Evolutionary conservation across 2,888 invertebrate species (phyloP).

Genomic region (Apoderus coryli): DNA sequence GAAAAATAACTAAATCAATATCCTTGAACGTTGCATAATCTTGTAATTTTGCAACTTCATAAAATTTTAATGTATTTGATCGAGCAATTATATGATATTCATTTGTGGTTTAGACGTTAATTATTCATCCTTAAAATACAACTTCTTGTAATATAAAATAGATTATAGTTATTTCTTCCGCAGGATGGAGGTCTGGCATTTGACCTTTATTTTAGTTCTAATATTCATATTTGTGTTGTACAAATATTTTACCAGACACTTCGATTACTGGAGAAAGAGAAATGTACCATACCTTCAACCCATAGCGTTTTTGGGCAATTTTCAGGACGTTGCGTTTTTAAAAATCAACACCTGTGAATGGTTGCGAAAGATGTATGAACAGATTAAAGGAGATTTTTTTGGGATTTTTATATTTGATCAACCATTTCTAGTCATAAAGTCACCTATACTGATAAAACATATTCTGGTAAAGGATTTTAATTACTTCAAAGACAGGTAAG

Average conservation of each 20-base stretch:
- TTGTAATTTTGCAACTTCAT: too few species aligned
- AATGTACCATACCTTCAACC: slow-evolving; percentile 30
- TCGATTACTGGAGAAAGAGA: slow-evolving; percentile 32
- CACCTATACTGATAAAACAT: slow-evolving; percentile 32
- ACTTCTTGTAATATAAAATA: too few species aligned
- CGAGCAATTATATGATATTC: too few species aligned
- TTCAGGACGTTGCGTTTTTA: slow-evolving; percentile 26
- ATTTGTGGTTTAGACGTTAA: too few species aligned
- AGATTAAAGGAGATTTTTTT: slow-evolving; percentile 25
- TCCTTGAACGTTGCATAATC: too few species aligned
- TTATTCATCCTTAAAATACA: too few species aligned
- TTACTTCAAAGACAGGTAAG: slow-evolving; percentile 28
- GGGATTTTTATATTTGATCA: slow-evolving; percentile 36
- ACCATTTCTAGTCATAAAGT: slow-evolving; percentile 33
- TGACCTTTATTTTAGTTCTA: neutral
- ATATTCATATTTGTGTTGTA: slow-evolving; percentile 18
- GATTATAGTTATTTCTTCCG: too few species aligned
- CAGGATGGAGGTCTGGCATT: neutral
- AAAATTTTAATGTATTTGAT: too few species aligned
- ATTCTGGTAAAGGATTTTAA: slow-evolving; percentile 35
- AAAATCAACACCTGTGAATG: slow-evolving; percentile 16
- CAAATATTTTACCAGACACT: slow-evolving; percentile 27
- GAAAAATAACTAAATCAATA: too few species aligned
- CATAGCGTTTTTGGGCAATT: slow-evolving; percentile 31
- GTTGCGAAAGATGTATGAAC: slow-evolving; percentile 13